Conservation (phyloP, 2,113 vertebrate species). For the Podiceps cristatus region DNA sequence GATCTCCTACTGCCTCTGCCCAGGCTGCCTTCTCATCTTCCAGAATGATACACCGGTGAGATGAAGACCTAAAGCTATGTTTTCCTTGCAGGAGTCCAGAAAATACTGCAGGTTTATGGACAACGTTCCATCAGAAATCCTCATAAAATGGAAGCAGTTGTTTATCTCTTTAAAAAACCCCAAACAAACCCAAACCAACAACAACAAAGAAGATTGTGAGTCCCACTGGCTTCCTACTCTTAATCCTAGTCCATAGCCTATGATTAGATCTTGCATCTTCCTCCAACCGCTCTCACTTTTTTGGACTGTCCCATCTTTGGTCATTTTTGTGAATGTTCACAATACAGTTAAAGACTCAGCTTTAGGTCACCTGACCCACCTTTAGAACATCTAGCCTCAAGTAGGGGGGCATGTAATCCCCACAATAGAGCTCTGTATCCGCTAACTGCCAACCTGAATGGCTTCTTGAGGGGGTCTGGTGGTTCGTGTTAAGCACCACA, state of each 20-base stretch:
- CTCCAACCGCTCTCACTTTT: background rate
- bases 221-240: background rate
- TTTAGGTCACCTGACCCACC: background rate
- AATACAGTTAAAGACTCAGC: background rate
- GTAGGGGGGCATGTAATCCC: background rate
- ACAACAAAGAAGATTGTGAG: background rate
- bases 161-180: background rate
- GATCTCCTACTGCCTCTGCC: background rate
- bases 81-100: background rate
- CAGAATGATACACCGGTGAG: background rate
- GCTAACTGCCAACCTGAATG: background rate
- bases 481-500: rapidly evolving
- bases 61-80: background rate
- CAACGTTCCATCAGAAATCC: background rate
- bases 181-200: background rate
- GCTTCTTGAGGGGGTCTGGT: background rate
- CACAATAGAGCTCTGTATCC: background rate
- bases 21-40: background rate
- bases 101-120: background rate
- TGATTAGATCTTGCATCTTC: background rate
- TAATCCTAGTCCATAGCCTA: background rate
- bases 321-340: background rate
- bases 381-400: background rate
- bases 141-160: background rate
- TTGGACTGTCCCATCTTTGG: background rate